Evolutionary conservation across 2,113 vertebrate species (phyloP), one percentile per base, ranked within the genome.

Genomic region (Ophiodon elongatus): DNA sequence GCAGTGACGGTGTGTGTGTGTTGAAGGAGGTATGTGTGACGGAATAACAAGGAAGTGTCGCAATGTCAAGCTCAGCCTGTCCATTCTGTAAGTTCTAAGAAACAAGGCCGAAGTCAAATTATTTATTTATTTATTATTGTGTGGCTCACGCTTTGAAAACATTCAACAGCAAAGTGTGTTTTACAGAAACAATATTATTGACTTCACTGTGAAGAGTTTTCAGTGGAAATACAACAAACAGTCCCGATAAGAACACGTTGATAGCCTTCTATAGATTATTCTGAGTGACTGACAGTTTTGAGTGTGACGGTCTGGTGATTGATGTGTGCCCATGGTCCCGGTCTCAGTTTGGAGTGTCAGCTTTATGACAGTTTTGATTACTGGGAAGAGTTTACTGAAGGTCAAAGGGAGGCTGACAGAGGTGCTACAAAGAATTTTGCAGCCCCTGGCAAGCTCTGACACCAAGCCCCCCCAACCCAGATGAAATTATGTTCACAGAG

Each of bases 321-420:
- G 71, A 80, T 65, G 77, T 75, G 2, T 29, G 52, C 52, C 52
- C 10, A 11, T 56, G 62, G 37, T 62, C 59, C 43, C 29, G 37
- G 25, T 64, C 45, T 47, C 45, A 19, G 4, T 25, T 43, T 74
- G 79, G n/a, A 66, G 25, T 37, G 62, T 75, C 21, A 37, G 56
- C 72, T 87, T 87, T 68, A 79, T 54, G 41, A 56, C 39, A 15
- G n/a, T 59, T 31, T 17, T 47, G 47, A 85, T 85, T 52, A 68
- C 69, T 52, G 69, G 45, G 73, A 25, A 57, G 68, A 59, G 37
- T 82, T 83, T 45, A 70, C 19, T 31, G 35, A 45, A 37, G 71
- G 67, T 85, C 79, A 80, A 29, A 74, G 33, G 29, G 33, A 63
- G 19, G 52, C 31, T 45, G 59, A 71, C 50, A 67, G 59, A 60